These are phyloP conservation scores for Zaprionus nigranus DNA, from an alignment of 1,140 invertebrate genomes.

Conservation along the genomic window DNA sequence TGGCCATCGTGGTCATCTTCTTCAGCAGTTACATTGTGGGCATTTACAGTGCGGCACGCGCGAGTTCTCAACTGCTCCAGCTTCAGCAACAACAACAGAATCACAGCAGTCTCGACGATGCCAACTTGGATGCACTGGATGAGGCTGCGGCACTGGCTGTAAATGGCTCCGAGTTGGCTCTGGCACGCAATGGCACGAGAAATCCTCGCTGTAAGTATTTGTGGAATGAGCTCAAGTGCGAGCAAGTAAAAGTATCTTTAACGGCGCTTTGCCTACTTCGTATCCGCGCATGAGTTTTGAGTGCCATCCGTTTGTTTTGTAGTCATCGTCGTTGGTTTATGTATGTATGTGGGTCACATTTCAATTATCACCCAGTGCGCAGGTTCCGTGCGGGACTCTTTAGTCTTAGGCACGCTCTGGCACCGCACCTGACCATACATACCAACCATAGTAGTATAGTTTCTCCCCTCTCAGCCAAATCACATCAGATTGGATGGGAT, in stretches of 20 bases:
- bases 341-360: constrained; percentile 76
- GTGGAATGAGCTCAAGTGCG: background rate
- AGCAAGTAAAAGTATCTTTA: constrained; percentile 2
- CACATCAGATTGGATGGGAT: background rate
- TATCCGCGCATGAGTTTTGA: constrained; percentile 26
- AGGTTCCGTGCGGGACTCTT: constrained; percentile 68
- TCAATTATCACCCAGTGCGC: constrained; percentile 76
- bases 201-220: constrained; percentile 73
- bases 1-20: constrained; percentile 65
- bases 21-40: constrained; percentile 66
- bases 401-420: constrained; percentile 62
- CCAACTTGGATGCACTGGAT: constrained; percentile 30
- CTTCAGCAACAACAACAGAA: background rate
- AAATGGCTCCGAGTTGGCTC: background rate
- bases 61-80: constrained; percentile 21
- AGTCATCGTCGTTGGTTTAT: constrained; percentile 34
- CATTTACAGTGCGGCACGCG: constrained; percentile 67
- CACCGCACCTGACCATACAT: constrained; percentile 24
- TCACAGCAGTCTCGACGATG: background rate
- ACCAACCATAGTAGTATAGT: background rate
- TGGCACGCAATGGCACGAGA: constrained; percentile 52
- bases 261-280: background rate
- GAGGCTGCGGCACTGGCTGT: background rate
- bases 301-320: constrained; percentile 61
- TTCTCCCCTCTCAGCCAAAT: background rate